These are phyloP conservation scores for Enteromius radiatus DNA, from an alignment of 2,797 vertebrate species.

Conservation along the genomic window DNA sequence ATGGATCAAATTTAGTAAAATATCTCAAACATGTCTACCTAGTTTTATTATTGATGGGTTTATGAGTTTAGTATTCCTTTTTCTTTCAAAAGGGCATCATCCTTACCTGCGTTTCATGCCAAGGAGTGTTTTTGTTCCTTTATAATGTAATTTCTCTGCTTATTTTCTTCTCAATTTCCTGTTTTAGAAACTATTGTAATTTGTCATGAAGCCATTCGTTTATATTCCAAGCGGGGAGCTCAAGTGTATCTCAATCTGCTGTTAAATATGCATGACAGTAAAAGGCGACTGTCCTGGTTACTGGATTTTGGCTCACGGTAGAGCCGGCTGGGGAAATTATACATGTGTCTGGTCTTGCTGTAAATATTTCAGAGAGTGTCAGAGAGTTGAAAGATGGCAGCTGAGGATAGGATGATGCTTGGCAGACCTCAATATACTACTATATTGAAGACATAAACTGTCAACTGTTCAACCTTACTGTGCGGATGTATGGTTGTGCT, in stretches of 20 bases:
- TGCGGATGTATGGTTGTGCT: conserved; percentile 10
- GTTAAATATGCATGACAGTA: conserved; percentile 71
- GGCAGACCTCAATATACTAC: conserved; percentile 27
- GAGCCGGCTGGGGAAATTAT: conserved; percentile 61
- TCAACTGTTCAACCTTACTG: conserved; percentile 12
- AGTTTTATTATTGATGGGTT: conserved; percentile 12
- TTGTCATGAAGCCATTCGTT: conserved; percentile 60
- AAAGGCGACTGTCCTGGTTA: conserved; percentile 63
- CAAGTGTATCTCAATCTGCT: conserved; percentile 42
- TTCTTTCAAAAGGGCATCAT: conserved; percentile 28
- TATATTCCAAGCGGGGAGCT: conserved; percentile 62
- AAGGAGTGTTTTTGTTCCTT: conserved; percentile 24
- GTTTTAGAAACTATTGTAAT: conserved; percentile 55
- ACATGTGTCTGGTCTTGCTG: conserved; percentile 60
- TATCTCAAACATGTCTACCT: not conserved
- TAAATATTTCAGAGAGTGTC: conserved; percentile 74
- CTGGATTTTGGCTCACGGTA: conserved; percentile 53
- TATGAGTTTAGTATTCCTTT: conserved; percentile 17
- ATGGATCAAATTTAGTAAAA: not conserved
- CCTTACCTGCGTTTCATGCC: conserved; percentile 19
- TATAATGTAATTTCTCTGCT: not conserved
- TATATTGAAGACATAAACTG: conserved; percentile 38
- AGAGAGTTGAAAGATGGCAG: conserved; percentile 58
- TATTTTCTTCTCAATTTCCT: not conserved
- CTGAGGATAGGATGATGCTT: conserved; percentile 40